These are phyloP conservation scores for Cairina moschata DNA, from an alignment of 2,113 vertebrate species.

Conservation along the genomic window DNA sequence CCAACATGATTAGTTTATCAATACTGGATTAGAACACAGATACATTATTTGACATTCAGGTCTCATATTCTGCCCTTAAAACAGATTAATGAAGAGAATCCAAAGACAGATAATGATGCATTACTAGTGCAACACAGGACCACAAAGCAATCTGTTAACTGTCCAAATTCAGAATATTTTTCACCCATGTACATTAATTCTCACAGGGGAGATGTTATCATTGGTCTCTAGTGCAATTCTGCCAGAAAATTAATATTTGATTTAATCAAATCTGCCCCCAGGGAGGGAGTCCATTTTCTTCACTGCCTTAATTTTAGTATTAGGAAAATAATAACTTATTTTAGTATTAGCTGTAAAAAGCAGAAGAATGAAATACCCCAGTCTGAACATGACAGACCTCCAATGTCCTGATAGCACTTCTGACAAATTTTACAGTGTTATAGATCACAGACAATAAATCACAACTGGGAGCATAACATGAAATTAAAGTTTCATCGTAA, in stretches of 20 bases:
- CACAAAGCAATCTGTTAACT: not conserved
- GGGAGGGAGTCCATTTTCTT: not conserved
- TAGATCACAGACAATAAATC: not conserved
- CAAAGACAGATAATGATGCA: not conserved
- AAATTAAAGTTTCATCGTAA: not conserved
- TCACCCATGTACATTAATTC: not conserved
- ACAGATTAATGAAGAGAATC: not conserved
- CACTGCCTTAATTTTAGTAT: not conserved
- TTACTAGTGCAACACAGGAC: rapidly evolving
- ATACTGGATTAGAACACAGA: not conserved
- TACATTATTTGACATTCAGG: not conserved
- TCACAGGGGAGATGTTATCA: not conserved
- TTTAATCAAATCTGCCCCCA: not conserved
- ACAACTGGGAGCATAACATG: not conserved
- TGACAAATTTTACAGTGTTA: not conserved
- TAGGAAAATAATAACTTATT: not conserved
- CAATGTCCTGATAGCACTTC: not conserved
- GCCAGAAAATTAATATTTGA: not conserved
- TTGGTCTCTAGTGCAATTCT: not conserved
- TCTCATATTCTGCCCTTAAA: not conserved
- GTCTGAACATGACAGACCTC: not conserved
- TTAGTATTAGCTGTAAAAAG: not conserved
- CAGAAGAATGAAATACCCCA: not conserved
- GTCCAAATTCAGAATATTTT: not conserved
- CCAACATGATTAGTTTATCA: not conserved